phyloP scores from a whole-genome alignment of 2,888 invertebrate genomes.

The Clostera curtula region DNA sequence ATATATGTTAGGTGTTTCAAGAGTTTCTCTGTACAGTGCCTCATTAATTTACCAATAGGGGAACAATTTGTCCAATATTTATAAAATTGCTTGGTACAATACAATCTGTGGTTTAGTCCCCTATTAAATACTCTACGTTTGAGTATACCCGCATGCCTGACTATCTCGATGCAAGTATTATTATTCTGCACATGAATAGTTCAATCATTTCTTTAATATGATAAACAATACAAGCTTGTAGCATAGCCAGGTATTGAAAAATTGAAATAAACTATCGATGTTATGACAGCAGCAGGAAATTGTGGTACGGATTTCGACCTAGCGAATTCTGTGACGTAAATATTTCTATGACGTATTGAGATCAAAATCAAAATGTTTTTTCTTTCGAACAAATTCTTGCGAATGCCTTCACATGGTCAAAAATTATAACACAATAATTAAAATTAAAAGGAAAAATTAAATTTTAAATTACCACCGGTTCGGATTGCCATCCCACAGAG shows the following conservation, averaged over 20 bases:
- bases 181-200: conserved; percentile 40
- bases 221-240: conserved; percentile 23
- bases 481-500: no score
- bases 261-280: conserved; percentile 6
- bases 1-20: no score
- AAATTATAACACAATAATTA: no score
- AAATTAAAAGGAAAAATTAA: no score
- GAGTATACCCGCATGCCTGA: conserved; percentile 61
- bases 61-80: background rate
- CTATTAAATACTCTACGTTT: conserved; percentile 51
- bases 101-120: conserved; percentile 32
- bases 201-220: conserved; percentile 35
- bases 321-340: no score
- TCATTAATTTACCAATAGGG: background rate
- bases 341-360: no score
- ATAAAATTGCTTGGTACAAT: conserved; percentile 5
- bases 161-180: no score
- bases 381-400: no score
- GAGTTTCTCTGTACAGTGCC: no score
- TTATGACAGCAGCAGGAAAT: conserved; percentile 5
- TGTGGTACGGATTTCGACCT: conserved; percentile 3
- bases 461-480: no score
- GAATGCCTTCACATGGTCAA: no score
- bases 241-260: conserved; percentile 9
- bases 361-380: no score